Evolutionary conservation across 2,113 vertebrate genomes (phyloP).

Genomic region (Glaucidium brasilianum): DNA sequence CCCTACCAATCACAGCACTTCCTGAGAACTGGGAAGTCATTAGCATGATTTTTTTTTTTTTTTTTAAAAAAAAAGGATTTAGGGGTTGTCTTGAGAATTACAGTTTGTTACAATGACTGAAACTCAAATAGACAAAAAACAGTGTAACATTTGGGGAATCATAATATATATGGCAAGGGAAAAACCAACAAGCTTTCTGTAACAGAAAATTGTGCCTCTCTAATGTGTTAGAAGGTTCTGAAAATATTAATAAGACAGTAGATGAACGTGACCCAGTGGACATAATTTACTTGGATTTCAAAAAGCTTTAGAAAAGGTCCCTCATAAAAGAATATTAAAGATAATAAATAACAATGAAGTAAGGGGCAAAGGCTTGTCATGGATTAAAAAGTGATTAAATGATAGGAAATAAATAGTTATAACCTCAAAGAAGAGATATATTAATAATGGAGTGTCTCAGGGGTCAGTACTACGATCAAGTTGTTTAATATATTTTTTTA

Average conservation of each 20-base stretch:
- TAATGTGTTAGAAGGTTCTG: slow-evolving; percentile 48
- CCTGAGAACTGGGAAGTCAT: not conserved
- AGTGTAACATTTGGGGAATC: not conserved
- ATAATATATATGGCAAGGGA: not conserved
- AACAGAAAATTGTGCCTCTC: slow-evolving; percentile 6
- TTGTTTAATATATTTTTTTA: slow-evolving; percentile 56
- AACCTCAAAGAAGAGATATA: slow-evolving; percentile 62
- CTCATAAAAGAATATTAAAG: slow-evolving; percentile 74
- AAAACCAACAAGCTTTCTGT: not conserved
- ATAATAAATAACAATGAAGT: slow-evolving; percentile 71
- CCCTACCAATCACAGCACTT: not conserved
- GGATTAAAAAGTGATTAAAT: slow-evolving; percentile 73
- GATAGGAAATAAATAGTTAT: slow-evolving; percentile 66
- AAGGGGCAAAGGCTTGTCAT: slow-evolving; percentile 64
- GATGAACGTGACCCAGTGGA: slow-evolving; percentile 61
- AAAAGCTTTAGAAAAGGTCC: slow-evolving; percentile 66
- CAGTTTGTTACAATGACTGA: not conserved
- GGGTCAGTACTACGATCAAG: slow-evolving; percentile 1
- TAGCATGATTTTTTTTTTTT: not conserved
- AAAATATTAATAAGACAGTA: slow-evolving; percentile 63
- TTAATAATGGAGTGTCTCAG: slow-evolving; percentile 51
- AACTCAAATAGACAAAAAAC: slow-evolving; percentile 1
- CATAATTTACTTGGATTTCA: slow-evolving; percentile 68
- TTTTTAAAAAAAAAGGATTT: not conserved
- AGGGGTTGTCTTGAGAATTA: not conserved